Percentiles rank a stretch among this genome's conserved stretches.
phyloP scores from a whole-genome alignment of 2,888 invertebrate species.

The Drosophila prolongata region DNA sequence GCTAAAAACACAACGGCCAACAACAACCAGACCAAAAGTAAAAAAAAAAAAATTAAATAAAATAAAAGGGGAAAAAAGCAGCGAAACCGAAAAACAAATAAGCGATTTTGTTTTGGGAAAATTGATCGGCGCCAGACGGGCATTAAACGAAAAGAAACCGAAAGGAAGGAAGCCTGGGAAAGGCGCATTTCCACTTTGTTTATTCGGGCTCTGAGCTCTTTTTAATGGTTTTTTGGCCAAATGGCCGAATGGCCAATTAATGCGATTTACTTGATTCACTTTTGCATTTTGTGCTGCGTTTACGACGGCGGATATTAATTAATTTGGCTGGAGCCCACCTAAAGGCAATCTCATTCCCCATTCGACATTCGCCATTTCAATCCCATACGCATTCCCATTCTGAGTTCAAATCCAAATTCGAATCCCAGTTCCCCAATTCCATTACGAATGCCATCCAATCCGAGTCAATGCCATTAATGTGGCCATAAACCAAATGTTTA shows the following conservation, averaged over 20 bases:
- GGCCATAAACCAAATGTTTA: constrained; percentile 61
- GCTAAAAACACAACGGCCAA: constrained; percentile 16
- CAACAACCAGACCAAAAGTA: constrained; percentile 3
- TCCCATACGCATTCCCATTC: constrained; percentile 3
- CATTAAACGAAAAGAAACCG: constrained; percentile 57
- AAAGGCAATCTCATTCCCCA: background rate
- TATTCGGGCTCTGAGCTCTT: constrained; percentile 53
- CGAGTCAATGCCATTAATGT: constrained; percentile 66
- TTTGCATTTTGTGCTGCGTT: constrained; percentile 47
- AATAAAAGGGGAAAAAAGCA: constrained; percentile 9
- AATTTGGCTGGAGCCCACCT: constrained; percentile 19
- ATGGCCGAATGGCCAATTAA: constrained; percentile 53
- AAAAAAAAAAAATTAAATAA: constrained; percentile 5
- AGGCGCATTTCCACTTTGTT: constrained; percentile 62
- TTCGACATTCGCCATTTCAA: background rate
- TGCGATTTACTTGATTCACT: constrained; percentile 49
- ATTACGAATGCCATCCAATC: constrained; percentile 10
- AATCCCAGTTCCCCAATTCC: background rate
- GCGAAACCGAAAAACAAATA: constrained; percentile 14
- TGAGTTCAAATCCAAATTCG: background rate
- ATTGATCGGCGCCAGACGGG: constrained; percentile 67
- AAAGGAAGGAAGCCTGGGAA: constrained; percentile 13
- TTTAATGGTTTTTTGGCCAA: constrained; percentile 24
- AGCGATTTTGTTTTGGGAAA: constrained; percentile 29
- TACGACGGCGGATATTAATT: constrained; percentile 68